Evolutionary conservation across 2,888 invertebrate species (phyloP), one percentile per base, ranked within the genome.

Genomic region (Linnaemya tessellans): DNA sequence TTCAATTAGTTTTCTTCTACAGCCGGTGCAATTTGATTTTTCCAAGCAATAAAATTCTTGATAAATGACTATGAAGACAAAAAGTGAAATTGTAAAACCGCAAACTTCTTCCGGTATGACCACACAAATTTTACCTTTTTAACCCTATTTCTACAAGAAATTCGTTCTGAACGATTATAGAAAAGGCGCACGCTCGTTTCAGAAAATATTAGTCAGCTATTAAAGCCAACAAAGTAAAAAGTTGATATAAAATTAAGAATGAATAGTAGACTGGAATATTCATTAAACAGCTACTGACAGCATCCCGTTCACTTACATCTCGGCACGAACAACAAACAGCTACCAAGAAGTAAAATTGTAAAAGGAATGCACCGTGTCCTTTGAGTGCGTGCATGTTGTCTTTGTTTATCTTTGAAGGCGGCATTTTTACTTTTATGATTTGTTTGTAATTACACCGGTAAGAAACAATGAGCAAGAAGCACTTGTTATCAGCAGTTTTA

Each of bases 361-460:
- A 60, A 68, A 67, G 56, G 56, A 46, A 41, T 20, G 8, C 22
- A 4, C 0, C 58, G 35, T 77, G 49, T 67, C 67, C 77, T 67
- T 58, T 49, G 13, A 51, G 10, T 25, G n/a, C 30, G 1, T 25
- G n/a, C 30, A 1, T 25, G 18, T 15, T 73, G 7, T 58, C 54
- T 51, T 15, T 43, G 5, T 68, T 58, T 30, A 35, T 64, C 43
- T 41, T 60, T 41, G 18, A 51, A 80, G 46, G 38, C 84, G 80
- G 84, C 64, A 60, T 64, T 77, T 80, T 73, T 78, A 10, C 77
- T 84, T 86, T 86, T 8, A 78, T 86, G 84, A 56, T 80, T 80
- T 74, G 46, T 70, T 54, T 75, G 54, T 75, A 80, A 84, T 79
- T 74, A 70, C 54, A 68, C 35, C 65, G 43, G 41, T 49, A 49